phyloP scores from a whole-genome alignment of 1,140 invertebrate species.

The Calliopsis andreniformis region DNA sequence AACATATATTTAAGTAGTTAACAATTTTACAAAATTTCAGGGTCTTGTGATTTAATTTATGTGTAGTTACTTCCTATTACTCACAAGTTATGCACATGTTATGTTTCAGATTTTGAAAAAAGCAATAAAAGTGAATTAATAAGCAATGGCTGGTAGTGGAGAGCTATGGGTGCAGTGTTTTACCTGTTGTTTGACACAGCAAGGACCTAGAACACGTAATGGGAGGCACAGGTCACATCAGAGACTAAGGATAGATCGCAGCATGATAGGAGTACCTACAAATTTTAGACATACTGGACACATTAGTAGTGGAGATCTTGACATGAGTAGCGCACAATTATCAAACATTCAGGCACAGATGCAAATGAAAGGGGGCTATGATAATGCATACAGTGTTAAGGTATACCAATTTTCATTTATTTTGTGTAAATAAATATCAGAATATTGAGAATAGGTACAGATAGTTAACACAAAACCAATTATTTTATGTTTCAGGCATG shows the following conservation, averaged over 20 bases:
- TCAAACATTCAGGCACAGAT: conserved; percentile 91
- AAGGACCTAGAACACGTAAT: conserved; percentile 84
- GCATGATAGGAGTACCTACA: conserved; percentile 95
- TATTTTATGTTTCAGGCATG: conserved; percentile 49
- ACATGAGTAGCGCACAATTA: conserved; percentile 87
- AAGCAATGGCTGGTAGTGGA: conserved; percentile 85
- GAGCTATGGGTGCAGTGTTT: conserved; percentile 94
- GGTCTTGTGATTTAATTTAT: not conserved
- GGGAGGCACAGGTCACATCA: conserved; percentile 84
- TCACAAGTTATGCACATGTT: not conserved
- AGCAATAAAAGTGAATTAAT: conserved; percentile 55
- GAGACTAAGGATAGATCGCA: conserved; percentile 91
- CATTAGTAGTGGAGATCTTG: conserved; percentile 93
- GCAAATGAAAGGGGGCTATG: conserved; percentile 94
- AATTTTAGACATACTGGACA: conserved; percentile 96
- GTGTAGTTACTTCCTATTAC: not conserved
- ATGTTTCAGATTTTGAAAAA: conserved; percentile 1
- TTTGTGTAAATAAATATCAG: not conserved
- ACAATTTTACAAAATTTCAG: too few species aligned
- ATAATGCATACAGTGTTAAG: conserved; percentile 85
- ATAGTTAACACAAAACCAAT: not conserved
- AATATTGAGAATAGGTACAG: not conserved
- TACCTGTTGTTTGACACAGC: conserved; percentile 90
- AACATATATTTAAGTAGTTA: not conserved
- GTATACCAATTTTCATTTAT: conserved; percentile 63